These are phyloP conservation scores for Protaetia brevitarsis DNA, from an alignment of 1,140 invertebrate species.

Conservation along the genomic window DNA sequence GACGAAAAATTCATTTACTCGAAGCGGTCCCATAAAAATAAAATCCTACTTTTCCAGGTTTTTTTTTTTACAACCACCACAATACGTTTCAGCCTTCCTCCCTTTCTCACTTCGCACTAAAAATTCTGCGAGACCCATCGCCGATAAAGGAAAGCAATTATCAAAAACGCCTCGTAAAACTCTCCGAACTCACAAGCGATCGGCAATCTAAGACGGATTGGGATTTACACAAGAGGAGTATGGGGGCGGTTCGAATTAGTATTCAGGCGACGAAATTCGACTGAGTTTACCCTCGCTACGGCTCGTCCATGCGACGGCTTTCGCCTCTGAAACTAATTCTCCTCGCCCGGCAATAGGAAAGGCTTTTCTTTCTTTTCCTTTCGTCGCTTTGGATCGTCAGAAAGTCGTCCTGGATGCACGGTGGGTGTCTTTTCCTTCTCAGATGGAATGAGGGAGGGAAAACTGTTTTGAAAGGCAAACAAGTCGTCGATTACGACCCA, in stretches of 20 bases:
- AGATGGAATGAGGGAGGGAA: not conserved
- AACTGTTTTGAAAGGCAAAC: constrained; percentile 10
- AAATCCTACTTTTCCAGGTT: not conserved
- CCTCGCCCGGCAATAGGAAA: not conserved
- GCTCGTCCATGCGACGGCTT: not conserved
- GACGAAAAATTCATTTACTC: not conserved
- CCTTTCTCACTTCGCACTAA: not conserved
- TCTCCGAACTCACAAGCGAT: no score
- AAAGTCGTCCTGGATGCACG: not conserved
- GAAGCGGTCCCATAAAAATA: not conserved
- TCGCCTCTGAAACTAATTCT: not conserved
- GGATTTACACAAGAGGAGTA: no score
- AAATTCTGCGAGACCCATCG: not conserved
- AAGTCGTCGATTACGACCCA: not conserved
- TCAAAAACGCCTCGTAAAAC: constrained; percentile 11
- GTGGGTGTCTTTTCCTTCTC: no score
- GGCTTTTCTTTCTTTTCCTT: not conserved
- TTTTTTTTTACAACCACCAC: not conserved
- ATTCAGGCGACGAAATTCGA: not conserved
- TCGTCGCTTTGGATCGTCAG: not conserved
- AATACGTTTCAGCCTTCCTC: not conserved
- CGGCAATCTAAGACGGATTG: not conserved
- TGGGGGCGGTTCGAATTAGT: not conserved
- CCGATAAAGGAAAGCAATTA: constrained; percentile 5
- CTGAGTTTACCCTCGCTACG: not conserved